Evolutionary conservation across 1,140 invertebrate genomes (phyloP).

Genomic region (Drosophila pseudoobscura): DNA sequence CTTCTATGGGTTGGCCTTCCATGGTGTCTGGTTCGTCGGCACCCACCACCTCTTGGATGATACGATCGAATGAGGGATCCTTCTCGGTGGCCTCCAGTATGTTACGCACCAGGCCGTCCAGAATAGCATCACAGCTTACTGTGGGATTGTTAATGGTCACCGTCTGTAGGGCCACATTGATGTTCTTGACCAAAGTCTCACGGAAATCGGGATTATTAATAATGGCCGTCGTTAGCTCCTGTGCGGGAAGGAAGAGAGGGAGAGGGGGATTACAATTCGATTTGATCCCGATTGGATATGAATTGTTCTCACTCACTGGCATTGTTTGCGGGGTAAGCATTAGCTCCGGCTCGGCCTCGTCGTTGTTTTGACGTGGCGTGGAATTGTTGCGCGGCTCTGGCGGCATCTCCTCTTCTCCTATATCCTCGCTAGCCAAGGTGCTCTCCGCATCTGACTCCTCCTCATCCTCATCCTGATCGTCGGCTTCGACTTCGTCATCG

Average conservation of each 20-base stretch:
- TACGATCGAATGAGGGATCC: conserved; percentile 76
- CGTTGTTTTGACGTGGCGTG: conserved; percentile 30
- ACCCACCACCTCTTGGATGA: conserved; percentile 74
- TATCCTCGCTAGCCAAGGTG: conserved; percentile 25
- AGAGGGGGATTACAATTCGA: no score
- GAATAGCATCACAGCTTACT: conserved; percentile 50
- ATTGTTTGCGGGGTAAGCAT: conserved; percentile 53
- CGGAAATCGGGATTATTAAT: conserved; percentile 71
- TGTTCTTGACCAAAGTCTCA: conserved; percentile 70
- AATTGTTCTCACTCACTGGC: conserved; percentile 38
- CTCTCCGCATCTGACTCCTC: conserved; percentile 4
- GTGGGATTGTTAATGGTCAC: conserved; percentile 49
- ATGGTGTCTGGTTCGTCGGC: not conserved
- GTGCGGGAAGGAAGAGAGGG: not conserved
- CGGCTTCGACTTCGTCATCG: not conserved
- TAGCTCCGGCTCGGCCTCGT: conserved; percentile 2
- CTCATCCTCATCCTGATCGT: conserved; percentile 6
- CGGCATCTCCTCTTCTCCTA: conserved; percentile 27
- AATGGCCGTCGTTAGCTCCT: conserved; percentile 71
- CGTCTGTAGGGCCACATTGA: conserved; percentile 68
- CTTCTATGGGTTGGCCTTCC: not conserved
- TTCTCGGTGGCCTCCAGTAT: conserved; percentile 77
- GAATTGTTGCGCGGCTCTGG: conserved; percentile 49
- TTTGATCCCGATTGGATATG: no score
- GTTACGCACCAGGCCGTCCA: conserved; percentile 71